Evolutionary conservation across 2,113 vertebrate species (phyloP), one percentile per base, ranked within the genome.

Genomic region (Anser cygnoides): DNA sequence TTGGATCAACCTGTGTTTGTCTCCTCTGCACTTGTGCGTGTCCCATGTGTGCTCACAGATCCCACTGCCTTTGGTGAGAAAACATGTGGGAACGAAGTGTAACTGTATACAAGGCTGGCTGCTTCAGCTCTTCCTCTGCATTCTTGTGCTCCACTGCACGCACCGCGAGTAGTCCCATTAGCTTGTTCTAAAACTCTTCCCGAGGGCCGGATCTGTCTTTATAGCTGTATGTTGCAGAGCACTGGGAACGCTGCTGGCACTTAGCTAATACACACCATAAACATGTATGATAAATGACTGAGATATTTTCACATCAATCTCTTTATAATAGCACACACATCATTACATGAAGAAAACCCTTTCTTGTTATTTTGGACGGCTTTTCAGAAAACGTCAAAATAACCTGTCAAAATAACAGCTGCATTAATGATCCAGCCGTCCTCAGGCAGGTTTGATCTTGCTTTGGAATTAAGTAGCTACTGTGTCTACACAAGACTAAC

Each of bases 401-500:
- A 84, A 83, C 5, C 37, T 87, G 76, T 72, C 84, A 79, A 15
- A 79, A 2, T 43, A 41, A 58, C 44, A 61, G 44, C 55, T 86
- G n/a, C 3, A 3, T 21, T 62, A 76, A 84, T 26, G 57, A 92
- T 50, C 39, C 58, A 71, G 80, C n/a, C 14, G 9, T 72, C 66
- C 67, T 70, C 50, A 33, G 52, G 81, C 92, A 93, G 73, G 91
- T 29, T 91, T 44, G 58, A 59, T 94, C 87, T 71, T 70, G 89
- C 77, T 44, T 76, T 17, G 25, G 77, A 94, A 87, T 89, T 41
- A 73, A 62, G 81, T 33, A 92, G 88, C 29, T 52, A 3, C 1
- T 57, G 29, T 35, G 54, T 41, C 74, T 92, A 67, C n/a, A 44
- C 9, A 75, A 72, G 80, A 75, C 31, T 39, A 84, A 70, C 20